Evolutionary conservation across 2,113 vertebrate genomes (phyloP).

Genomic region (Terrapene triunguis): DNA sequence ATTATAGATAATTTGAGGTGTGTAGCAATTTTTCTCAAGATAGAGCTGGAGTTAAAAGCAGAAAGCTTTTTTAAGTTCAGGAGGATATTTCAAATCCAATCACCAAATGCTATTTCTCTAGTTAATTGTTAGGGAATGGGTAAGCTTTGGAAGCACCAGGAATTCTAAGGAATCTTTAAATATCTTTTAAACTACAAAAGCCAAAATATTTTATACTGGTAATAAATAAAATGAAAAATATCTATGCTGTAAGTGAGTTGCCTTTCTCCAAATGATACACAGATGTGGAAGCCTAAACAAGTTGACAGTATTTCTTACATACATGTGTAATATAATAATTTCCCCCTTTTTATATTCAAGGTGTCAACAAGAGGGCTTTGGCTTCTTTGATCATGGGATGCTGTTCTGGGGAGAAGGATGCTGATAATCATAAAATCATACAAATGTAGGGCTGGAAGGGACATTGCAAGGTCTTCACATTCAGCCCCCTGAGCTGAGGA

Average conservation of each 20-base stretch:
- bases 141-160: not conserved
- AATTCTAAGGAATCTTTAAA: not conserved
- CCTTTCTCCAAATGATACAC: not conserved
- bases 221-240: not conserved
- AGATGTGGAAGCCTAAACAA: not conserved
- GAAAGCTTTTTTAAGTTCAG: not conserved
- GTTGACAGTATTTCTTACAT: not conserved
- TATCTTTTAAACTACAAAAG: not conserved
- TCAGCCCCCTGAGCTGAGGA: not conserved
- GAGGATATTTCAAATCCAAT: not conserved
- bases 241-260: not conserved
- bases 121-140: not conserved
- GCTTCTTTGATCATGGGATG: not conserved
- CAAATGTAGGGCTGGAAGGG: not conserved
- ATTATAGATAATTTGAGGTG: not conserved
- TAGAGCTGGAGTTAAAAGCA: not conserved
- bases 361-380: not conserved
- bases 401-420: not conserved
- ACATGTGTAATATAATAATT: not conserved
- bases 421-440: not conserved
- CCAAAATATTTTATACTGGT: not conserved
- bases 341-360: not conserved
- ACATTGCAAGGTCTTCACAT: not conserved
- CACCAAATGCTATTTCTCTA: not conserved
- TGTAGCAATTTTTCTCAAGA: not conserved